Conservation (phyloP, 1,140 invertebrate genomes). For the Ceratosolen fusciceps region DNA sequence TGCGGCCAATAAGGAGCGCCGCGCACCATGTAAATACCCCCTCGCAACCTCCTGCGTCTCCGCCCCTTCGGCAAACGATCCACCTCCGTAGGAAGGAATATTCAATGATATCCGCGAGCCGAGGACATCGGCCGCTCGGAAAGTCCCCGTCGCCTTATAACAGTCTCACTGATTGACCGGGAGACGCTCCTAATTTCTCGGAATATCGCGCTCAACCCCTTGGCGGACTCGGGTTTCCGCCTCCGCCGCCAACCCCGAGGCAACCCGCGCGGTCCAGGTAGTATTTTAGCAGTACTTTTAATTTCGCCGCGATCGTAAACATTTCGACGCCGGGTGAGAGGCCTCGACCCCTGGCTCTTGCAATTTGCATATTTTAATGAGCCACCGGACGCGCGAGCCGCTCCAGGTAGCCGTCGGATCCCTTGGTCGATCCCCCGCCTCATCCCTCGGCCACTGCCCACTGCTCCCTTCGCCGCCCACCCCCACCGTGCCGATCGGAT, state of each 20-base stretch:
- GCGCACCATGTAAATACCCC: constrained; percentile 37
- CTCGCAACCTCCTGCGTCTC: neutral
- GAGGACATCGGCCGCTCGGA: constrained; percentile 31
- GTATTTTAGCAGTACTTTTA: constrained; percentile 70
- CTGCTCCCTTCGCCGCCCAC: neutral
- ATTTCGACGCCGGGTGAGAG: constrained; percentile 65
- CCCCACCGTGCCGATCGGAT: neutral
- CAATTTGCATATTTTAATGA: constrained; percentile 72
- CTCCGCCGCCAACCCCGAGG: constrained; percentile 21
- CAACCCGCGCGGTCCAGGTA: constrained; percentile 37
- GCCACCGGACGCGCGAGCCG: constrained; percentile 56
- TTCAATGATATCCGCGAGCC: constrained; percentile 18
- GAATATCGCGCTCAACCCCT: neutral
- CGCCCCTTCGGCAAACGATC: neutral
- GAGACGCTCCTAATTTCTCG: neutral
- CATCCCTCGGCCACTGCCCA: neutral
- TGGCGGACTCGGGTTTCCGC: constrained; percentile 23
- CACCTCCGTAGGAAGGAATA: neutral
- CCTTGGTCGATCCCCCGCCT: neutral
- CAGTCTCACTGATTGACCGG: too few relatives aligned
- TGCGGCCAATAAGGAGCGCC: neutral
- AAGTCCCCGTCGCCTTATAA: neutral
- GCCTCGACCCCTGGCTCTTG: constrained; percentile 44
- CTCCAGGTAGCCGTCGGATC: constrained; percentile 54
- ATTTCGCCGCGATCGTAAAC: constrained; percentile 70